Evolutionary conservation across 2,797 vertebrate genomes (phyloP).

Genomic region (Sebastolobus altivelis): DNA sequence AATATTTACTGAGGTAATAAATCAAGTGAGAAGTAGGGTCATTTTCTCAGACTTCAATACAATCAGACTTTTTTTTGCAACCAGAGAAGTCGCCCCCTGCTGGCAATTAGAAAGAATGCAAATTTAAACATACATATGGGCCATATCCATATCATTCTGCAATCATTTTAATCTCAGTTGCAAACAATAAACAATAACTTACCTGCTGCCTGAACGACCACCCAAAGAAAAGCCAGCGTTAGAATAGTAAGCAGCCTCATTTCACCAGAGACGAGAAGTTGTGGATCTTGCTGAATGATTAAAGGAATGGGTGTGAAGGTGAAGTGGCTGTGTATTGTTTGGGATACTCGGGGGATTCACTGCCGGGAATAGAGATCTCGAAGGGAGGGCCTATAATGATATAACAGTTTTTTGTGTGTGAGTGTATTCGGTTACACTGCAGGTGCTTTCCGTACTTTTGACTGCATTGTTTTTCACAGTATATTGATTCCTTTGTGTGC

Average conservation of each 20-base stretch:
- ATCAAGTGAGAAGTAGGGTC: too few species aligned
- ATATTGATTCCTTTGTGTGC: background rate
- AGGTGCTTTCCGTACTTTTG: background rate
- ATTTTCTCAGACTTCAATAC: too few species aligned
- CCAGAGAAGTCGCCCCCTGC: too few species aligned
- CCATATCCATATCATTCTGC: background rate
- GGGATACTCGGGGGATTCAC: background rate
- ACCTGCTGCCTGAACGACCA: slow-evolving; percentile 6
- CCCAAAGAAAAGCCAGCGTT: background rate
- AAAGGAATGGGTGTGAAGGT: background rate
- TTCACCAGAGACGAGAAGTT: background rate
- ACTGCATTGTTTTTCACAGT: background rate
- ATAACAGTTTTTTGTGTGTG: background rate
- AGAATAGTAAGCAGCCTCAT: background rate
- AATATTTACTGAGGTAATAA: too few species aligned
- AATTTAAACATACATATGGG: background rate
- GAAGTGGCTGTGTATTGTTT: background rate
- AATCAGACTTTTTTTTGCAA: too few species aligned
- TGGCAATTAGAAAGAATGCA: too few species aligned
- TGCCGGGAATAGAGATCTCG: background rate
- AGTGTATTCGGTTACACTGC: background rate
- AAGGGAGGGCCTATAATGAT: background rate
- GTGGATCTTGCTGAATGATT: background rate
- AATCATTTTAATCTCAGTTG: background rate
- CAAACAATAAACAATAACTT: background rate